Base-by-base conservation (phyloP, 2,113 vertebrate species). In the Spilogale gracilis region DNA sequence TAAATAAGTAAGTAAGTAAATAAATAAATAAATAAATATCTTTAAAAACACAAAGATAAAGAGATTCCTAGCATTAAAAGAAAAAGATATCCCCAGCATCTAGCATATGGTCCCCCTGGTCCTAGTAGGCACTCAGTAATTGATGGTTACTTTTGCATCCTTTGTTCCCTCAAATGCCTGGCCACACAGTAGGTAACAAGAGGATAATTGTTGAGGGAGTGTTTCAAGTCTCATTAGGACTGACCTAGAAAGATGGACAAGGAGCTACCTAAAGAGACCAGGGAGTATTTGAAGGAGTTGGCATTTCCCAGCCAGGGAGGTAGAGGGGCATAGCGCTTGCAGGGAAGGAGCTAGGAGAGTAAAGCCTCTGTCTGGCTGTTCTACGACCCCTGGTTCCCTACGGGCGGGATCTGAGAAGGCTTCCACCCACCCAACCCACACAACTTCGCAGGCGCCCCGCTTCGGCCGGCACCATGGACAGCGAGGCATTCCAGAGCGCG, bases 391-490 rank as follows among this genome's bases (percentile, higher is more conserved):
- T 2, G 3, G 50, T 43, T 32, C 86, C 81, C 69, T 30, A 91
- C 17, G 56, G 81, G 61, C 43, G 16, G 65, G 45, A 3, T 14
- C 71, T 93, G 43, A 97, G 48, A 12, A 12, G 9, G 18, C 56
- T 90, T 56, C 43, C 12, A 30, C 65, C 54, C 1, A 23, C 20
- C 85, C 17, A 1, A 12, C 6, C 23, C 56, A 79, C 43, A 65
- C 32, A 12, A 32, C 65, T n/a, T 2, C 13, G 23, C 84, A 98
- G 98, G 96, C 76, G 60, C 94, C 80, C 90, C 10, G 43, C 71
- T 60, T 38, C 20, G 12, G 96, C 85, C 6, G 95, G 97, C 96
- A 89, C 97, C 97, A 98, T 99, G 98, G 98, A 98, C 73, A 97
- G 98, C 71, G 97, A 99, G 93, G 96, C 97, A 0, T 94, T 98